A percentile compares a stretch with the other conserved stretches of the same genome.
These are phyloP conservation scores for Zosterops lateralis DNA, from an alignment of 2,113 vertebrate genomes.

Conservation along the genomic window DNA sequence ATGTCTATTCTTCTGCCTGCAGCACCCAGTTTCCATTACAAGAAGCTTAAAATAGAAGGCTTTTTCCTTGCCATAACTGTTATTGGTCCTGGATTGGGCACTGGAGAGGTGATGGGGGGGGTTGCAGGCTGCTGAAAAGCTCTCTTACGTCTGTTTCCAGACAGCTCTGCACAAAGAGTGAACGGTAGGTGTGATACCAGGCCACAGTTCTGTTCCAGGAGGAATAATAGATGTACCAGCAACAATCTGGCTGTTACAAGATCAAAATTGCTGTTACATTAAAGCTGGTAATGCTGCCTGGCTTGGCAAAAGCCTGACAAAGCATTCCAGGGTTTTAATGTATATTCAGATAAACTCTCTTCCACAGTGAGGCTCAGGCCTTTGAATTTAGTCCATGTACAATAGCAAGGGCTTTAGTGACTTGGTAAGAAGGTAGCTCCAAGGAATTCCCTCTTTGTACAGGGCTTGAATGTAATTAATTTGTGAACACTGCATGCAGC, in stretches of 20 bases:
- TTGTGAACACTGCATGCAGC: background rate
- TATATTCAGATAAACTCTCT: background rate
- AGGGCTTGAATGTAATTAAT: background rate
- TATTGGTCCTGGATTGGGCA: background rate
- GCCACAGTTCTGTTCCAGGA: background rate
- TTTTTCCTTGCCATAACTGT: background rate
- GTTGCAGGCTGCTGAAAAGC: background rate
- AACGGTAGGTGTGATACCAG: background rate
- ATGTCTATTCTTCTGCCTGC: background rate
- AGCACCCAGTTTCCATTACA: background rate
- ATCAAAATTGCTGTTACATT: conserved; percentile 12
- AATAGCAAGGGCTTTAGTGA: background rate
- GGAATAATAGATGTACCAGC: conserved; percentile 18
- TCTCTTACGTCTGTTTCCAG: background rate
- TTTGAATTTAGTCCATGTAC: background rate
- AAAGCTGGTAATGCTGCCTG: background rate
- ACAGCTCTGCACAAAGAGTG: background rate
- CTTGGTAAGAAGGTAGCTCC: background rate
- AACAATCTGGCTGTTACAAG: background rate
- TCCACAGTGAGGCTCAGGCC: background rate
- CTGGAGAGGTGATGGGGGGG: background rate
- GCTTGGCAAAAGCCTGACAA: background rate
- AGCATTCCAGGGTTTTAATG: background rate
- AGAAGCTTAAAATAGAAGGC: background rate
- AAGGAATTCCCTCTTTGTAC: background rate